Conservation (phyloP, 2,797 vertebrate genomes). For the Buphagus erythrorhynchus region DNA sequence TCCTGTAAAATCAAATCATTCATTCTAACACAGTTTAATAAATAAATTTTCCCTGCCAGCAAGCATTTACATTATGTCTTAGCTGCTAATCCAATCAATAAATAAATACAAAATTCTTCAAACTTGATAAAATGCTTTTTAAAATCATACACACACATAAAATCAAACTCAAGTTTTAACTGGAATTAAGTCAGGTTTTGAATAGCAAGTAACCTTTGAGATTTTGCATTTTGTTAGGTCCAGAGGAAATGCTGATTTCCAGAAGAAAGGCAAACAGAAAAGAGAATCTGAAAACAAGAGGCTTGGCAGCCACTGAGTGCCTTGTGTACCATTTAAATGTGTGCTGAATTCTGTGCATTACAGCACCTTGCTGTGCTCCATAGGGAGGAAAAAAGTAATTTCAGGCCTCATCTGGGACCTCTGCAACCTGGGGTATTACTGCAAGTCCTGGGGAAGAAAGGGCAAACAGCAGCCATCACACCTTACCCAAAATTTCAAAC, state of each 20-base stretch:
- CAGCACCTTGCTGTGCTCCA: background rate
- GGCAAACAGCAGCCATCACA: background rate
- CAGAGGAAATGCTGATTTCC: background rate
- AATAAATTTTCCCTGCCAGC: background rate
- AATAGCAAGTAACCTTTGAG: background rate
- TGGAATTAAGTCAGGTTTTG: background rate
- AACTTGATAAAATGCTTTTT: background rate
- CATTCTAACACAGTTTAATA: background rate
- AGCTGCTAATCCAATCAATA: background rate
- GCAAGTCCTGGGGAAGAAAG: background rate
- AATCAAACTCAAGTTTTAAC: background rate
- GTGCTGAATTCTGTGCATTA: background rate
- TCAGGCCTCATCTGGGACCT: background rate
- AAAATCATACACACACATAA: accelerated
- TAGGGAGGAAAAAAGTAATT: background rate
- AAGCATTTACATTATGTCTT: background rate
- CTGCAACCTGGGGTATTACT: background rate
- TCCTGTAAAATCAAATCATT: background rate
- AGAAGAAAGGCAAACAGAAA: background rate
- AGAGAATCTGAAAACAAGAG: background rate
- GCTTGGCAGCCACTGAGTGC: background rate
- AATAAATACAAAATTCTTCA: background rate
- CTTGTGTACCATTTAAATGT: background rate
- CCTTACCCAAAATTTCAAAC: background rate
- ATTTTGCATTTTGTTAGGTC: background rate